These are phyloP conservation scores for Euura lappo DNA, from an alignment of 1,140 invertebrate genomes.

Conservation along the genomic window DNA sequence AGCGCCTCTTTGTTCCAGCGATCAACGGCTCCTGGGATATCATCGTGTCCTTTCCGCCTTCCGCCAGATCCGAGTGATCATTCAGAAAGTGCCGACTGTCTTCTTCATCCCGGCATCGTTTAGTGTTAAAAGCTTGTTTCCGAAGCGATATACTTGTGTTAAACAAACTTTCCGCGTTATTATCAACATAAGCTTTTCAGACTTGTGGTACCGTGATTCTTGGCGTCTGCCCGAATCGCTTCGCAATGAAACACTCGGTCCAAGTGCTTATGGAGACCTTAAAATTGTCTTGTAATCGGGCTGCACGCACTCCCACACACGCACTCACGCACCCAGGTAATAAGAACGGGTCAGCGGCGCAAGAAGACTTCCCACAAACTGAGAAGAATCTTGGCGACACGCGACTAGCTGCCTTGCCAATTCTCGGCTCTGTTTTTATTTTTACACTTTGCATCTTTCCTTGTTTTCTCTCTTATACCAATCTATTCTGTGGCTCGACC, in stretches of 20 bases:
- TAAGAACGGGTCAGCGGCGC: not conserved
- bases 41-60: too few relatives aligned
- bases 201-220: not conserved
- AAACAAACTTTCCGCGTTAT: not conserved
- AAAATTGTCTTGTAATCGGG: not conserved
- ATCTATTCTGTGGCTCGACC: not conserved
- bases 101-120: too few relatives aligned
- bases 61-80: too few relatives aligned
- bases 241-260: conserved; percentile 1
- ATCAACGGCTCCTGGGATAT: too few relatives aligned
- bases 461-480: conserved; percentile 3
- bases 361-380: conserved; percentile 4
- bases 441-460: conserved; percentile 5
- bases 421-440: conserved; percentile 3
- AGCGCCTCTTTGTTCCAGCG: too few relatives aligned
- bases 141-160: too few relatives aligned
- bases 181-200: not conserved
- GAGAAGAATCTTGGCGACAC: conserved; percentile 3
- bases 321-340: not conserved
- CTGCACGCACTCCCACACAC: not conserved
- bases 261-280: not conserved
- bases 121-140: too few relatives aligned
- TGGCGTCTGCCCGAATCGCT: not conserved
- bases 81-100: too few relatives aligned
- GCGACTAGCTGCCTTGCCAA: not conserved